Evolutionary conservation across 1,140 invertebrate species (phyloP).

Genomic region (Tachypleus tridentatus): DNA sequence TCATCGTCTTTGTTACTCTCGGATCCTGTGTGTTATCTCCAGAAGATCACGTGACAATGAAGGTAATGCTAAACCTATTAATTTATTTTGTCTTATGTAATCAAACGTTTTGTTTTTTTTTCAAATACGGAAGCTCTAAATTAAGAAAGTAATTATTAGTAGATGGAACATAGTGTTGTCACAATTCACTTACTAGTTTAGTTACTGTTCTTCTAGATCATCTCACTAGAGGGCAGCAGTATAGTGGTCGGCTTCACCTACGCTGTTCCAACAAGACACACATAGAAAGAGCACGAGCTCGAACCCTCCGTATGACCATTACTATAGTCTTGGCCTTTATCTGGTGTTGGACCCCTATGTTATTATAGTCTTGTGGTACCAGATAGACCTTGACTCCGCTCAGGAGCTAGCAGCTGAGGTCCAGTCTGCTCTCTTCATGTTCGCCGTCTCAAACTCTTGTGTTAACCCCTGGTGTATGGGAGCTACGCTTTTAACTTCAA

Average conservation of each 20-base stretch:
- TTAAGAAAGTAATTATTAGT: too few relatives aligned
- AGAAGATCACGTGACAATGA: conserved; percentile 50
- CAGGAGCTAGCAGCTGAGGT: conserved; percentile 41
- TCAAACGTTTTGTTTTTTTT: too few relatives aligned
- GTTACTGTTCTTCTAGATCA: background rate
- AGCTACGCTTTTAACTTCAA: conserved; percentile 38
- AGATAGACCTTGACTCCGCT: conserved; percentile 23
- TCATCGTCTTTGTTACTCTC: conserved; percentile 58
- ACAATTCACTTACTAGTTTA: too few relatives aligned
- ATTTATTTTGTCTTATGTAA: too few relatives aligned
- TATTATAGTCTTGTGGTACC: conserved; percentile 55
- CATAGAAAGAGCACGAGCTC: conserved; percentile 35
- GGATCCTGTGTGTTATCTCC: conserved; percentile 59
- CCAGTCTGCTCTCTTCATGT: conserved; percentile 49
- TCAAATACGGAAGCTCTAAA: too few relatives aligned
- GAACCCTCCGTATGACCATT: conserved; percentile 66
- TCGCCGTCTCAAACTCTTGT: conserved; percentile 56
- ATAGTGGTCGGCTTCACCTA: conserved; percentile 34
- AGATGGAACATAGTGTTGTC: too few relatives aligned
- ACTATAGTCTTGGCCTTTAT: conserved; percentile 68
- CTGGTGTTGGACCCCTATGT: conserved; percentile 66
- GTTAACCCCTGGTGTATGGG: conserved; percentile 68
- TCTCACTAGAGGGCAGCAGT: conserved; percentile 8
- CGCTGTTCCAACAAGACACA: conserved; percentile 52
- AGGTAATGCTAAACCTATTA: conserved; percentile 32